These are phyloP conservation scores for Nysson spinosus DNA, from an alignment of 2,888 invertebrate genomes.

Conservation along the genomic window DNA sequence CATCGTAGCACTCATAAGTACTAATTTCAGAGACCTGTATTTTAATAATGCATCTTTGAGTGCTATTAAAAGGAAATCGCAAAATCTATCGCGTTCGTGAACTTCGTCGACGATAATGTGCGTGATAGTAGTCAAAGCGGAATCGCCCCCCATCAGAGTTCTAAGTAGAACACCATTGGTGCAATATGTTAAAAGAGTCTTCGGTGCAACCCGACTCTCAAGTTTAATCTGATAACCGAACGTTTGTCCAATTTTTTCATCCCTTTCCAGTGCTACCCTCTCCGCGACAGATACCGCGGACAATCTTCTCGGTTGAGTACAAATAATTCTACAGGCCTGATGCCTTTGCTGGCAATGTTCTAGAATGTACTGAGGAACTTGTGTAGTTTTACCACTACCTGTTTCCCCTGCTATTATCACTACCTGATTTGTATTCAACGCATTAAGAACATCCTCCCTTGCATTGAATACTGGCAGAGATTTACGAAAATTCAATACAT, in stretches of 20 bases:
- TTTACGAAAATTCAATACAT: conserved; percentile 81
- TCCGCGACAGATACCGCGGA: conserved; percentile 94
- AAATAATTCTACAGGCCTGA: conserved; percentile 89
- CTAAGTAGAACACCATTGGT: conserved; percentile 94
- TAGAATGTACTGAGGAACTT: conserved; percentile 95
- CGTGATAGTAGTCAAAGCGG: conserved; percentile 85
- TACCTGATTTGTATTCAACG: conserved; percentile 79
- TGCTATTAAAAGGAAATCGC: conserved; percentile 94
- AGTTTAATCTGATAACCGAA: conserved; percentile 95
- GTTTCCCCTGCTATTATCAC: conserved; percentile 90
- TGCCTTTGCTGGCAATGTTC: conserved; percentile 83
- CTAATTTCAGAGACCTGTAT: conserved; percentile 86
- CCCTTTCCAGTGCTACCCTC: conserved; percentile 88
- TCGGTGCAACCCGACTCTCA: conserved; percentile 89
- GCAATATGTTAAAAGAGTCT: conserved; percentile 91
- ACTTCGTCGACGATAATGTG: conserved; percentile 96
- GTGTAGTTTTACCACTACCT: conserved; percentile 97
- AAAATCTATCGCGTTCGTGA: conserved; percentile 95
- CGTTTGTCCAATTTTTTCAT: conserved; percentile 83
- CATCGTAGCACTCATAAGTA: conserved; percentile 97
- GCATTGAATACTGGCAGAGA: conserved; percentile 85
- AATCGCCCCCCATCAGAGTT: conserved; percentile 90
- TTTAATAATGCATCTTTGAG: conserved; percentile 86
- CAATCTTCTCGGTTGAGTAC: conserved; percentile 95
- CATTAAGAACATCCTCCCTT: conserved; percentile 83